phyloP scores from a whole-genome alignment of 2,113 vertebrate genomes.

The Porphyrio hochstetteri region DNA sequence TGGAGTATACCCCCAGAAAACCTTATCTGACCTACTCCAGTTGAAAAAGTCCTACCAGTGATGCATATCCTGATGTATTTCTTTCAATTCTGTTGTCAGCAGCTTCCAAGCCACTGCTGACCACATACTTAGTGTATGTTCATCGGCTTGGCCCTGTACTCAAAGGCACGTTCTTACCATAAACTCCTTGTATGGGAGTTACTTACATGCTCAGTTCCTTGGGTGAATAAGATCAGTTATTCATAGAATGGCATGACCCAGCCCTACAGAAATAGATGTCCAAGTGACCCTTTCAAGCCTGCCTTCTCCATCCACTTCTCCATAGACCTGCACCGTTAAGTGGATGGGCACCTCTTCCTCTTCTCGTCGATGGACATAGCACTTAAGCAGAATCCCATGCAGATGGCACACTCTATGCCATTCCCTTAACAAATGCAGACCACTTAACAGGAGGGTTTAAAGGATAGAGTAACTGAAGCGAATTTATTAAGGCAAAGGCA shows the following conservation, averaged over 20 bases:
- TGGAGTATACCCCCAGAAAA: neutral
- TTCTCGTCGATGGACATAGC: neutral
- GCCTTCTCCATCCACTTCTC: neutral
- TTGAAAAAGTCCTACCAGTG: neutral
- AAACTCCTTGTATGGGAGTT: neutral
- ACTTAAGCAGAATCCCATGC: neutral
- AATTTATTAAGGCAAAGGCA: slow-evolving; percentile 66
- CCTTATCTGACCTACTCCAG: neutral
- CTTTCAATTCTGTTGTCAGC: neutral
- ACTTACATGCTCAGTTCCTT: neutral
- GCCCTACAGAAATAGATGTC: neutral
- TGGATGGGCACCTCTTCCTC: neutral
- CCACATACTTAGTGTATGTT: neutral
- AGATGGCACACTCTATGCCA: neutral
- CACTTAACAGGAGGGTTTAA: slow-evolving; percentile 47
- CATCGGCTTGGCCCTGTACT: neutral
- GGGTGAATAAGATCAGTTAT: neutral
- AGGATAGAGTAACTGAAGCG: slow-evolving; percentile 47
- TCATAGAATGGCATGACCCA: neutral
- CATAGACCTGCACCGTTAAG: accelerated
- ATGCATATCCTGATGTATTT: neutral
- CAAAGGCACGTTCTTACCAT: neutral
- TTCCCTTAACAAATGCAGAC: neutral
- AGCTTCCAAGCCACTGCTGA: neutral
- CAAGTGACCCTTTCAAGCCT: neutral